Evolutionary conservation across 2,113 vertebrate species (phyloP), one percentile per base, ranked within the genome.

Genomic region (Podiceps cristatus): DNA sequence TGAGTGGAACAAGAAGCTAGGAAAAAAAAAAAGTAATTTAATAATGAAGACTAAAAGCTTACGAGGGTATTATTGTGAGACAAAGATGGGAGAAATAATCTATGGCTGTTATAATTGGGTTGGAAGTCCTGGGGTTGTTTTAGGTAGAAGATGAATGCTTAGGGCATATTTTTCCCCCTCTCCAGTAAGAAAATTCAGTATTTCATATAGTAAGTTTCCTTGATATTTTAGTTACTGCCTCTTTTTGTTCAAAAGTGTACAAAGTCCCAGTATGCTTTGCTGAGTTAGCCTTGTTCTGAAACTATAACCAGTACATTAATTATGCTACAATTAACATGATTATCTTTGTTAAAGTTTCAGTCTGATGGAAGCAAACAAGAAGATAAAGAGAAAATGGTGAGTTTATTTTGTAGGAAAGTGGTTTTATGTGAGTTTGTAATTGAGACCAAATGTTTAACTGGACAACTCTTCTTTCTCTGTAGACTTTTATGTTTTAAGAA

Each of bases 321-420:
- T 88, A 35, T 90, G 58, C 88, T 79, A 14, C 40, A 45, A 6
- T 87, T 91, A 49, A 95, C 13, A 2, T 25, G 4, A 6, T 66
- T 93, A 45, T 80, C 63, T 78, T 75, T 69, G 50, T 98, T 98
- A 94, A 7, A 98, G 99, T 98, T 98, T 98, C 98, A 98, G 91
- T 98, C 97, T 95, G 98, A 99, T 95, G 98, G 98, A 95, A 98
- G 91, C 97, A 98, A 98, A 92, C 98, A 98, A 91, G 99, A 99
- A 83, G 98, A 98, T 90, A 99, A 98, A 97, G 99, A 99, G 69
- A 99, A 98, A 98, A 98, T 98, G 98, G 99, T 99, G 95, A 99
- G 98, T 96, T 76, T 40, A 19, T 86, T 83, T 82, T 79, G 35
- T 18, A 69, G 19, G 22, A 69, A 40, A 27, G 24, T 35, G 23